These are phyloP conservation scores for Ichneumoninae sp. DNA, from an alignment of 2,888 invertebrate genomes.

Conservation along the genomic window DNA sequence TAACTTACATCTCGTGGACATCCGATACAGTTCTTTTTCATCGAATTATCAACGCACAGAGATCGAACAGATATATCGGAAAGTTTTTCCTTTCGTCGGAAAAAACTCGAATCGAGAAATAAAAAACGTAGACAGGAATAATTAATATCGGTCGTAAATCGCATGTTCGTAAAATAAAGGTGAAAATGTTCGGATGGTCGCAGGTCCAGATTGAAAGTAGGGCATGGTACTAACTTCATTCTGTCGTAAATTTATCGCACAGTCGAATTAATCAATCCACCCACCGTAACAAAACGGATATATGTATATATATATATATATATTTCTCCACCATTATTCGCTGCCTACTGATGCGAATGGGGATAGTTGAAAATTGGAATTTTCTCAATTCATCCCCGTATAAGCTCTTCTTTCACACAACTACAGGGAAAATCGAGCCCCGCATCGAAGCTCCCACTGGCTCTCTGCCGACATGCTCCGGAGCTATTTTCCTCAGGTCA, in stretches of 20 bases:
- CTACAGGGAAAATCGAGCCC: constrained; percentile 9
- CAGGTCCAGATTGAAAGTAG: neutral
- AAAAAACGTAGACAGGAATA: neutral
- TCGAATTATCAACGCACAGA: constrained; percentile 3
- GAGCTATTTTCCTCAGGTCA: constrained; percentile 66
- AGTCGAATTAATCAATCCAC: constrained; percentile 58
- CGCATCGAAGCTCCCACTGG: constrained; percentile 8
- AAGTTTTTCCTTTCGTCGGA: neutral
- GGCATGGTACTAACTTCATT: constrained; percentile 11
- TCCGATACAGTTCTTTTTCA: constrained; percentile 13
- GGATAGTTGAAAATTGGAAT: constrained; percentile 62
- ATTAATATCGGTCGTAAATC: neutral
- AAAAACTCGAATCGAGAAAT: neutral
- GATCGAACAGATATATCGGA: neutral
- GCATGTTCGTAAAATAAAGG: neutral
- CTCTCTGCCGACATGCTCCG: constrained; percentile 45
- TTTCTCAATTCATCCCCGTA: constrained; percentile 56
- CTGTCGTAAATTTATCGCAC: constrained; percentile 38
- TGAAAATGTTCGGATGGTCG: neutral
- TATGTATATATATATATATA: neutral
- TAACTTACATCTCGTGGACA: constrained; percentile 13
- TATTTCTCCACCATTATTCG: constrained; percentile 45
- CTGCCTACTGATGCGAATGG: constrained; percentile 52
- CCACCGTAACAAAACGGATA: constrained; percentile 39
- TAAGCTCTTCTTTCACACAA: constrained; percentile 42